Base-by-base conservation (phyloP, 2,113 vertebrate species). In the mouse (Mus musculus) region DNA sequence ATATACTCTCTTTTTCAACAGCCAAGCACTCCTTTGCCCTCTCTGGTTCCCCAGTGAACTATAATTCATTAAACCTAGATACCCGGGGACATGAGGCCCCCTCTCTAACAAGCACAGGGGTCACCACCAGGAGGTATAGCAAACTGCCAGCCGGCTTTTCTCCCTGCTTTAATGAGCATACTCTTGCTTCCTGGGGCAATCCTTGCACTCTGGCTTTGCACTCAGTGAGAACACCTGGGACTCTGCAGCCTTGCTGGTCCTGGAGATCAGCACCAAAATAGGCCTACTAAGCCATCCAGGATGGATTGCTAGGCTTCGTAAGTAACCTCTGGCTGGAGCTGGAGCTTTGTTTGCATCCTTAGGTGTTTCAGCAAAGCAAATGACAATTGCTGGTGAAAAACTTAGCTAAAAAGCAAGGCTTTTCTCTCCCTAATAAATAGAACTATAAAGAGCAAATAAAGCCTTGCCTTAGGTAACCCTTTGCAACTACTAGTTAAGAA, bases 141-240 rank as follows among this genome's bases (percentile, higher is more conserved):
- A 39, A 96, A 92, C 96, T 90, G 65, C 96, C 71, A 39, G 96
- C 97, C 42, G 11, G 95, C 96, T 95, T 0, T 0, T 93, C 97
- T 97, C 42, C 3, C 24, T 80, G 96, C 98, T 98, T 98, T 99
- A 99, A 99, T 98, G 98, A 99, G 98, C 89, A 61, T 4, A 4
- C 96, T 97, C 93, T 28, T 95, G 98, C 4, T 1, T 98, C 97
- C 59, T 84, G 85, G 97, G 97, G 97, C 97, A 97, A 54, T 95
- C 97, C 96, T 97, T 87, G 17, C 76, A 28, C 73, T 73, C 96
- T 97, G 30, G 0, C 96, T 90, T 93, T 28, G 59, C 95, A 89
- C 96, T 87, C 89, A 90, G 95, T 33, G 87, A 97, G 97, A 98
- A 97, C 97, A 98, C 98, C 96, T 98, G 98, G 97, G 98, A 98